Conservation (phyloP, 2,797 vertebrate genomes). For the Cygnus olor region DNA sequence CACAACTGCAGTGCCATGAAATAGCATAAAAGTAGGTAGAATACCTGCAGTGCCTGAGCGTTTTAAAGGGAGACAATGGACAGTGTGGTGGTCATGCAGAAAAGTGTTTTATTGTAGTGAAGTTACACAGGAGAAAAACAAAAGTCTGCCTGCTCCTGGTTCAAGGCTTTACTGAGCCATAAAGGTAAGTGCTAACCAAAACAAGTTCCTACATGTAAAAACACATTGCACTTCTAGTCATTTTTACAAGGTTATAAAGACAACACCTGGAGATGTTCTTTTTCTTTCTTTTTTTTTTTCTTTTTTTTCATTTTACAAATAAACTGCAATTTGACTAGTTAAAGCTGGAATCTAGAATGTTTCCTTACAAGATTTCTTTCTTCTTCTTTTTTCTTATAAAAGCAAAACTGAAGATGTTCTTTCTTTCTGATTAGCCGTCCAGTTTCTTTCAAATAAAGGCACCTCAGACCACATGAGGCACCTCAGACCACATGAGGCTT, state of each 20-base stretch:
- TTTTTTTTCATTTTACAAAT: not conserved
- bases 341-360: not conserved
- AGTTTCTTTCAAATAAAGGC: not conserved
- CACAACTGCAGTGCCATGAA: not conserved
- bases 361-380: not conserved
- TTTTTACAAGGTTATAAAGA: not conserved
- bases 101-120: constrained; percentile 91
- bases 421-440: not conserved
- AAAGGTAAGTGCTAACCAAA: not conserved
- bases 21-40: not conserved
- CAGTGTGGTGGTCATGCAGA: constrained; percentile 4
- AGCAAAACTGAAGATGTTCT: not conserved
- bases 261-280: not conserved
- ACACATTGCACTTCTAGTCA: constrained; percentile 22
- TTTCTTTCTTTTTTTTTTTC: not conserved
- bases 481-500: not conserved
- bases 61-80: not conserved
- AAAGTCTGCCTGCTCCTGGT: not conserved
- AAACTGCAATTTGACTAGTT: not conserved
- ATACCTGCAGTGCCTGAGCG: not conserved
- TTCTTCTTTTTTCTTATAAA: not conserved
- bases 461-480: not conserved
- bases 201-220: not conserved
- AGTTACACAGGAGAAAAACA: constrained; percentile 61
- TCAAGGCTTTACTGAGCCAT: not conserved